Conservation (phyloP, 2,113 vertebrate genomes). For the Vulpes lagopus region DNA sequence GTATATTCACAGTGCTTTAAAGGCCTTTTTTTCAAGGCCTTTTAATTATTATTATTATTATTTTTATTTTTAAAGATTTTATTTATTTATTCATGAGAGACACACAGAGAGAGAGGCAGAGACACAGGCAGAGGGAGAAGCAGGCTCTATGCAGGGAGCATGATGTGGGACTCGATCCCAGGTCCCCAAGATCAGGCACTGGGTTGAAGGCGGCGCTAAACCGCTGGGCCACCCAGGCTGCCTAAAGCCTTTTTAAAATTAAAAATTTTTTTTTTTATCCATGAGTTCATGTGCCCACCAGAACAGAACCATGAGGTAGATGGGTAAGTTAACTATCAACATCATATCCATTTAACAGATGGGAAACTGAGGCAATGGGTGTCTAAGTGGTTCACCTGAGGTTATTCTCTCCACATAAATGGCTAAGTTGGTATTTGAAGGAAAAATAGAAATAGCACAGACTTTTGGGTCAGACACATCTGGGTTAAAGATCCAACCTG, state of each 20-base stretch:
- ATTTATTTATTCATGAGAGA: too few relatives aligned
- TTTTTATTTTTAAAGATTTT: too few relatives aligned
- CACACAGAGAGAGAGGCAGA: too few relatives aligned
- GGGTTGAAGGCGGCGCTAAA: too few relatives aligned
- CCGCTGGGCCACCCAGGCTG: too few relatives aligned
- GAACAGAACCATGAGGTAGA: neutral
- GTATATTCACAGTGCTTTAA: neutral
- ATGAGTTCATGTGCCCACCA: neutral
- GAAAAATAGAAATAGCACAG: neutral
- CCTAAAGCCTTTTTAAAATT: too few relatives aligned
- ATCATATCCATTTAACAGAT: neutral
- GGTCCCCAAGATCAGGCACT: too few relatives aligned
- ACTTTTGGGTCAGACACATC: neutral
- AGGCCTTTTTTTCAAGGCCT: neutral
- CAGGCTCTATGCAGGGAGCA: too few relatives aligned
- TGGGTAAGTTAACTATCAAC: neutral
- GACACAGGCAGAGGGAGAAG: too few relatives aligned
- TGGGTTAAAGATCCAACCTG: neutral
- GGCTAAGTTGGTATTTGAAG: neutral
- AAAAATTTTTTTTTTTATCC: neutral
- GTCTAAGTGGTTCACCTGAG: neutral
- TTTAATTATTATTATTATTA: neutral
- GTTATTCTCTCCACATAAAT: constrained; percentile 5
- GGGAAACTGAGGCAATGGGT: neutral
- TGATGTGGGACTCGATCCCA: too few relatives aligned